phyloP scores from a whole-genome alignment of 2,888 invertebrate genomes.

The Nasonovia ribisnigri region DNA sequence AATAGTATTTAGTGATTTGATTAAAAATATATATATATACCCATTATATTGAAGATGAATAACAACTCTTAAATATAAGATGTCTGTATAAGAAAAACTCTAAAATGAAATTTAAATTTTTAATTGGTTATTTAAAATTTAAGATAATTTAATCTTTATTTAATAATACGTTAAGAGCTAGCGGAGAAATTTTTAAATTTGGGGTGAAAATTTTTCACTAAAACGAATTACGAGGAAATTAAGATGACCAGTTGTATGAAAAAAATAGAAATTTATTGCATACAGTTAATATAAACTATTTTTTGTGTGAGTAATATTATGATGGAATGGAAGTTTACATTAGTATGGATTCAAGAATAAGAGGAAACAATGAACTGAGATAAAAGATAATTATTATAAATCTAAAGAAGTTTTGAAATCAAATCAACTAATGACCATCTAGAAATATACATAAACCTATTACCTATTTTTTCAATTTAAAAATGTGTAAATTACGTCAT shows the following conservation, averaged over 20 bases:
- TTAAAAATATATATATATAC: too few relatives aligned
- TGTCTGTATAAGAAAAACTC: too few relatives aligned
- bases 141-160: too few relatives aligned
- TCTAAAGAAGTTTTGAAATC: background rate
- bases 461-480: background rate
- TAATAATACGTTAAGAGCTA: too few relatives aligned
- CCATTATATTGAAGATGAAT: too few relatives aligned
- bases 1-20: too few relatives aligned
- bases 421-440: background rate
- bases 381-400: background rate
- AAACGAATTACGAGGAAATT: too few relatives aligned
- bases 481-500: background rate
- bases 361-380: background rate
- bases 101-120: too few relatives aligned
- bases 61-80: too few relatives aligned
- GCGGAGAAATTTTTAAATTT: too few relatives aligned
- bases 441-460: background rate
- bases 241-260: background rate
- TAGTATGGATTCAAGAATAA: background rate
- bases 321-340: background rate
- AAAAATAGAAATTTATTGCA: background rate
- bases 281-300: background rate
- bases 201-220: too few relatives aligned
- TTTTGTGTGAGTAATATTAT: background rate
- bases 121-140: too few relatives aligned